These are phyloP conservation scores for Choloepus didactylus DNA, from an alignment of 2,797 vertebrate species.

Conservation along the genomic window DNA sequence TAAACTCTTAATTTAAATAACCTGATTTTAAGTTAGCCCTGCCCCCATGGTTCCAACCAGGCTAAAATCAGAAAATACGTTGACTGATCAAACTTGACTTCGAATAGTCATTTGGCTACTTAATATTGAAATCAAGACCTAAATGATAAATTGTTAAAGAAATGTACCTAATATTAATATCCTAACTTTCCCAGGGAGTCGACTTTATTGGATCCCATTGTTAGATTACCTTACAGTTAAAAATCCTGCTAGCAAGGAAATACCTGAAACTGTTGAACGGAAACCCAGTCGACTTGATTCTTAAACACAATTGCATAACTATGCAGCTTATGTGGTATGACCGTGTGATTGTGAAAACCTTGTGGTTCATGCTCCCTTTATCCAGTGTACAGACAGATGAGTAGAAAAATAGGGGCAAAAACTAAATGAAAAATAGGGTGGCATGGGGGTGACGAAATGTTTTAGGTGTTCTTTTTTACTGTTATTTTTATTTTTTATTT, in stretches of 20 bases:
- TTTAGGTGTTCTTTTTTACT: too few species aligned
- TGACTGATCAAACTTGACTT: constrained; percentile 16
- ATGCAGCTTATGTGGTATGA: too few species aligned
- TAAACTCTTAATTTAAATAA: constrained; percentile 58
- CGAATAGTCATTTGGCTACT: constrained; percentile 39
- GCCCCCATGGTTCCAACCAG: not conserved
- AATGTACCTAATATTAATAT: not conserved
- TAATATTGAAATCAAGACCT: constrained; percentile 13
- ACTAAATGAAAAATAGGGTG: too few species aligned
- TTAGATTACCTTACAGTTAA: not conserved
- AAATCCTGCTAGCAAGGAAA: not conserved
- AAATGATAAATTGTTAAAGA: not conserved
- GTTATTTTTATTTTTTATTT: too few species aligned
- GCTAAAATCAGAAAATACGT: constrained; percentile 49
- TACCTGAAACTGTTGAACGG: too few species aligned
- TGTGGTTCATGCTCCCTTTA: too few species aligned
- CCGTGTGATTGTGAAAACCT: too few species aligned
- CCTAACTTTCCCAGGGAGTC: not conserved
- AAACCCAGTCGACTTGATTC: too few species aligned
- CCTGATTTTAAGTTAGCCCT: not conserved
- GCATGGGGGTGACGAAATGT: too few species aligned
- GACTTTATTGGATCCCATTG: not conserved
- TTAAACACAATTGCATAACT: too few species aligned
- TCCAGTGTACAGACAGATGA: too few species aligned
- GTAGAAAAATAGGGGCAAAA: too few species aligned